Percentiles rank a stretch among this genome's conserved stretches.
phyloP scores from a whole-genome alignment of 2,888 invertebrate species.

The Chloromyia formosa region DNA sequence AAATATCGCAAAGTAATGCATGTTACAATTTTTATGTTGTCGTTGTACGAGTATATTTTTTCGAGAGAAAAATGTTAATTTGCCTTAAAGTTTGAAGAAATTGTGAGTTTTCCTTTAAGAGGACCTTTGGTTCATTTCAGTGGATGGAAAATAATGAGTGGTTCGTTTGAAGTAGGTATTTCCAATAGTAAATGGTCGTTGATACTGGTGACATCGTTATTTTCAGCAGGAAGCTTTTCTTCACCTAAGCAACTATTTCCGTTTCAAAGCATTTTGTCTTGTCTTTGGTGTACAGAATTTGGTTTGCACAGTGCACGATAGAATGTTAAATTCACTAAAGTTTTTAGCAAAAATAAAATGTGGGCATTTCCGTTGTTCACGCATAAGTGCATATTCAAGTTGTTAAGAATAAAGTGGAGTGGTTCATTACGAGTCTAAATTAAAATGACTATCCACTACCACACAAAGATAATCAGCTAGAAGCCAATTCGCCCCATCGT shows the following conservation, averaged over 20 bases:
- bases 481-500: too few species aligned
- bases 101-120: not conserved
- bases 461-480: too few species aligned
- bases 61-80: not conserved
- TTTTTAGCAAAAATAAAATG: too few species aligned
- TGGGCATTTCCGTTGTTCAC: too few species aligned
- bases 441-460: too few species aligned
- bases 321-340: too few species aligned
- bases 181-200: not conserved
- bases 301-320: too few species aligned
- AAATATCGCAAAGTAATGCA: not conserved
- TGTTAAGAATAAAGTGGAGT: too few species aligned
- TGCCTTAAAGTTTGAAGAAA: not conserved
- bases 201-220: slow-evolving; percentile 28
- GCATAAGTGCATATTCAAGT: too few species aligned
- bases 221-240: slow-evolving; percentile 45
- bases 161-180: not conserved
- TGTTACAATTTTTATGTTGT: not conserved
- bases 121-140: not conserved
- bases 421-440: too few species aligned
- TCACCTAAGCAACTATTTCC: slow-evolving; percentile 47
- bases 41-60: too few species aligned
- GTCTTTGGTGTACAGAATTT: not conserved
- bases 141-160: slow-evolving; percentile 11
- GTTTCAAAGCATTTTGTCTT: slow-evolving; percentile 46